These are phyloP conservation scores for Hyles euphorbiae DNA, from an alignment of 1,140 invertebrate genomes.

Conservation along the genomic window DNA sequence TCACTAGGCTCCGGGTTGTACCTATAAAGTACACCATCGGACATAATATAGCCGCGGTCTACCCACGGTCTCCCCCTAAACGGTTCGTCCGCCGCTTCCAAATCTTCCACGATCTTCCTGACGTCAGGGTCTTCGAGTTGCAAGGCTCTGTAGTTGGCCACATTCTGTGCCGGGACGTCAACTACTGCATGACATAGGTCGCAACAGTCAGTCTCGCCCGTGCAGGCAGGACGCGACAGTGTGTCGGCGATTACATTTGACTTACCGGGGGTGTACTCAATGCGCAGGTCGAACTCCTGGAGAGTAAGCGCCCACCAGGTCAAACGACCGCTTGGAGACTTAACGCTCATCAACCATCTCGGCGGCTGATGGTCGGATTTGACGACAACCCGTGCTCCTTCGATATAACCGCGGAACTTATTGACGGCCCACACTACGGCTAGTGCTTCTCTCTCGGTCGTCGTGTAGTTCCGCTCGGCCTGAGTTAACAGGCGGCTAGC, in stretches of 20 bases:
- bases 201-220: slow-evolving; percentile 7
- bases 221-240: slow-evolving; percentile 23
- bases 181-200: slow-evolving; percentile 19
- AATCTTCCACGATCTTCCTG: slow-evolving; percentile 26
- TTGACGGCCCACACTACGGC: slow-evolving; percentile 66
- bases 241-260: slow-evolving; percentile 38
- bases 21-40: slow-evolving; percentile 29
- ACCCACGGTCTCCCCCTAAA: slow-evolving; percentile 19
- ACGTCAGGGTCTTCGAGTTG: slow-evolving; percentile 28
- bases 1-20: slow-evolving; percentile 10
- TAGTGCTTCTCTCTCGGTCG: slow-evolving; percentile 64
- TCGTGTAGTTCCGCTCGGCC: slow-evolving; percentile 63
- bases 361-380: slow-evolving; percentile 63
- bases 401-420: slow-evolving; percentile 50
- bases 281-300: slow-evolving; percentile 31
- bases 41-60: slow-evolving; percentile 28
- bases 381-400: slow-evolving; percentile 50
- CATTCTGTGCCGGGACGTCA: slow-evolving; percentile 17
- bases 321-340: slow-evolving; percentile 47
- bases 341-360: slow-evolving; percentile 61
- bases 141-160: slow-evolving; percentile 13
- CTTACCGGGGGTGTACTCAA: slow-evolving; percentile 35
- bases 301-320: slow-evolving; percentile 38
- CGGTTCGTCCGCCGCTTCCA: slow-evolving; percentile 15
- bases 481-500: slow-evolving; percentile 40